Percentiles rank a stretch among this genome's conserved stretches.
phyloP scores from a whole-genome alignment of 2,797 vertebrate genomes.

The Onychomys torridus region DNA sequence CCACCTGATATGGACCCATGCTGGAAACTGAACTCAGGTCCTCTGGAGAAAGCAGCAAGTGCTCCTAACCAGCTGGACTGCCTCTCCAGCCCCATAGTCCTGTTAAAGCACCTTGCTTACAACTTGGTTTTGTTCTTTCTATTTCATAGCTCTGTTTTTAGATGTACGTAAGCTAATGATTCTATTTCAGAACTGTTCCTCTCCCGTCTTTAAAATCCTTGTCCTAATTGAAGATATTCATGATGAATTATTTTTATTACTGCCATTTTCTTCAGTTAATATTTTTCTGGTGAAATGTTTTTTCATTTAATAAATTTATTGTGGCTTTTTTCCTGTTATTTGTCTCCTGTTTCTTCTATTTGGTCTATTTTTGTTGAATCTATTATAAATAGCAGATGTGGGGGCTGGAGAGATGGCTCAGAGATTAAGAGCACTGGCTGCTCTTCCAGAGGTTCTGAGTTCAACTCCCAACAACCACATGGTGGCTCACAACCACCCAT shows the following conservation, averaged over 20 bases:
- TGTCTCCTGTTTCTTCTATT: constrained; percentile 7
- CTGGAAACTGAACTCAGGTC: neutral
- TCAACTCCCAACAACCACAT: too few species aligned
- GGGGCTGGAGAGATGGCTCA: too few species aligned
- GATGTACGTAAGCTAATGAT: neutral
- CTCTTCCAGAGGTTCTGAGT: too few species aligned
- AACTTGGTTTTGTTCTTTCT: constrained; percentile 39
- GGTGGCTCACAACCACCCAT: too few species aligned
- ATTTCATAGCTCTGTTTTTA: constrained; percentile 56
- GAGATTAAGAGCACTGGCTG: too few species aligned
- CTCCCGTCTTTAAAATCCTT: constrained; percentile 14
- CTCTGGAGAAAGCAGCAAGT: too few species aligned
- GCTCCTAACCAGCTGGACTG: neutral
- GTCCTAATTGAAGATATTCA: constrained; percentile 14
- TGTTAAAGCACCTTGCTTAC: neutral
- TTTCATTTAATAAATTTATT: neutral
- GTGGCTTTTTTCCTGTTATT: constrained; percentile 4
- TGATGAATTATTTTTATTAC: neutral
- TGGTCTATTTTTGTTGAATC: constrained; percentile 23
- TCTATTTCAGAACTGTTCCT: neutral
- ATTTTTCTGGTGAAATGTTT: constrained; percentile 39
- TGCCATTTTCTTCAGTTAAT: neutral
- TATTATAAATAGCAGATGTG: constrained; percentile 2
- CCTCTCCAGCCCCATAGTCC: neutral
- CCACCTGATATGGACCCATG: neutral